phyloP scores from a whole-genome alignment of 1,140 invertebrate genomes.

The Nasonia longicornis region DNA sequence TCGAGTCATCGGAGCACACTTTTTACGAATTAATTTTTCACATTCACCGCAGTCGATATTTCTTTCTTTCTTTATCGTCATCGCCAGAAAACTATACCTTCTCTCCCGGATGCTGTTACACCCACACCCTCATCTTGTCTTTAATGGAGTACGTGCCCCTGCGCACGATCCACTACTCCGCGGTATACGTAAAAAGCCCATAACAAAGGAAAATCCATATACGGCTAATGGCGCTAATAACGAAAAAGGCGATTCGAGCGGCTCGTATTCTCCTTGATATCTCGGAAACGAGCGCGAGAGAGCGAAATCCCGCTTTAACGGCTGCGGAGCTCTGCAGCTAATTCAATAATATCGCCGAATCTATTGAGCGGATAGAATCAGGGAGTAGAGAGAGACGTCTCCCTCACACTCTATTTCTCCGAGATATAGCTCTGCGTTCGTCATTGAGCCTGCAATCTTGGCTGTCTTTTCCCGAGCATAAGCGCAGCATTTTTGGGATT shows the following conservation, averaged over 20 bases:
- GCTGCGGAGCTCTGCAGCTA: constrained; percentile 43
- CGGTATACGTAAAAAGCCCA: background rate
- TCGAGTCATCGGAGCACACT: too few species aligned
- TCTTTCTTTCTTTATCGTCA: background rate
- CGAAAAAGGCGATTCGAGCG: background rate
- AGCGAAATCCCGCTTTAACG: background rate
- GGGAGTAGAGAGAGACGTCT: background rate
- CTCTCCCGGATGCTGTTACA: background rate
- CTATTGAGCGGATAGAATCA: constrained; percentile 58
- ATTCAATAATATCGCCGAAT: constrained; percentile 64
- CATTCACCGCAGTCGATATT: background rate
- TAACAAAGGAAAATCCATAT: constrained; percentile 32
- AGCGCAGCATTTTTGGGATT: constrained; percentile 18
- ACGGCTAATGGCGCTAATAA: constrained; percentile 29
- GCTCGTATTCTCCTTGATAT: background rate
- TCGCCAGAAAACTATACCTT: background rate
- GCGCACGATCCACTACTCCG: background rate
- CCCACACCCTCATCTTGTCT: background rate
- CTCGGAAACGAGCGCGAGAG: background rate
- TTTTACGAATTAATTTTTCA: background rate
- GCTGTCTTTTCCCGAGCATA: background rate
- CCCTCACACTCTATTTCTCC: background rate
- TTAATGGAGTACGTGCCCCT: background rate
- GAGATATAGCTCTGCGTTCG: background rate
- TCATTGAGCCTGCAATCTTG: background rate